These are phyloP conservation scores for Cerceris ruficornis DNA, from an alignment of 2,888 invertebrate species.

Conservation along the genomic window DNA sequence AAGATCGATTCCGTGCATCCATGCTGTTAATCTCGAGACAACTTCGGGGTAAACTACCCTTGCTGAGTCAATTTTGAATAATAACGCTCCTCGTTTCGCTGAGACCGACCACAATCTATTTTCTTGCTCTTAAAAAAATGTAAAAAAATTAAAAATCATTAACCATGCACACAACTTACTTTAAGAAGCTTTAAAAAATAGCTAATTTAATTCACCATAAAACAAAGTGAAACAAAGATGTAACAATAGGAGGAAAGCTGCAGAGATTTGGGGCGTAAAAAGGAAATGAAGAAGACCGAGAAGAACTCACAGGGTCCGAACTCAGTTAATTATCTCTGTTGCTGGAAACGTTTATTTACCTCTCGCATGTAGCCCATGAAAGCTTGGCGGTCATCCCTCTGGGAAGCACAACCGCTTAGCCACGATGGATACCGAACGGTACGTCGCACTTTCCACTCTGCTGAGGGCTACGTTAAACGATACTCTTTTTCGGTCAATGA, in stretches of 20 bases:
- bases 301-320: conserved; percentile 23
- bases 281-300: conserved; percentile 10
- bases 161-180: too few species aligned
- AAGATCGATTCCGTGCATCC: background rate
- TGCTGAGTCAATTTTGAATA: background rate
- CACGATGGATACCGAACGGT: conserved; percentile 4
- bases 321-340: conserved; percentile 51
- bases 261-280: conserved; percentile 1
- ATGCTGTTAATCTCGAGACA: too few species aligned
- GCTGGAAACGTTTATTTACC: conserved; percentile 52
- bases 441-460: background rate
- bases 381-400: conserved; percentile 15
- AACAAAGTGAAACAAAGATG: conserved; percentile 22
- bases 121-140: too few species aligned
- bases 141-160: too few species aligned
- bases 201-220: conserved; percentile 37
- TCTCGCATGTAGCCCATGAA: conserved; percentile 18
- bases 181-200: conserved; percentile 18
- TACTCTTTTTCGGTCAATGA: conserved; percentile 1
- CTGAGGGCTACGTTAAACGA: background rate
- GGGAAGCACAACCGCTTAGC: conserved; percentile 28
- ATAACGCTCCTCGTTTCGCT: background rate
- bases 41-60: too few species aligned
- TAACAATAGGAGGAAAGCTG: conserved; percentile 15
- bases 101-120: too few species aligned